Evolutionary conservation across 2,113 vertebrate genomes (phyloP), one percentile per base, ranked within the genome.

Genomic region (Oostethus manadensis): DNA sequence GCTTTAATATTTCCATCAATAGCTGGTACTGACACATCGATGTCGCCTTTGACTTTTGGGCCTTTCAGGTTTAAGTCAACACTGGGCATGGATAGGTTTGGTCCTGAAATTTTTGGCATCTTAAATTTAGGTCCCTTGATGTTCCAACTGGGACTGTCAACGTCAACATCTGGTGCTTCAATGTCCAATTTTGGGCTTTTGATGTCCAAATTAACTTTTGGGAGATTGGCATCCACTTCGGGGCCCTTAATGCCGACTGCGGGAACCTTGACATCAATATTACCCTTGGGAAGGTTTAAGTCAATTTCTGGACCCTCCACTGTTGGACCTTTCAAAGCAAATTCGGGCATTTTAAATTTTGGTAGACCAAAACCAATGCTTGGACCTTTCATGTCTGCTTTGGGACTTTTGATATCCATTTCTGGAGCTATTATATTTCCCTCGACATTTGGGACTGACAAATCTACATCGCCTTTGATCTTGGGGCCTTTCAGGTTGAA

Each of bases 21-120:
- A 15, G 58, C 73, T 50, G 74, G 75, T 16, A 40, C 23, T 10
- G 60, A 89, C 4, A 51, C 69, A n/a, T 93, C 89, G 0, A 92
- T 69, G 61, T 68, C 84, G 0, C 66, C 66, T 26, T 62, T 62
- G 14, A 68, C 2, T 9, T 62, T 57, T 0, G 57, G 43, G 0
- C 57, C 64, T 59, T 67, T 60, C 16, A 67, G 16, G 15, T 33
- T 21, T 6, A 67, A 10, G 10, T 47, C 57, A 1, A 20, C 8
- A 0, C 46, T 23, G 20, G 66, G 66, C 22, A 62, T 22, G 0
- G 29, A 51, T 13, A 21, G 11, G n/a, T 18, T n/a, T 42, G 58
- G 58, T 17, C 11, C 51, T 23, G 42, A 11, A 3, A 68, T 17
- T 8, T 58, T 43, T 51, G 59, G 59, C 40, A 59, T 7, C 8